These are phyloP conservation scores for Papilio helenus DNA, from an alignment of 1,140 invertebrate genomes.

Conservation along the genomic window DNA sequence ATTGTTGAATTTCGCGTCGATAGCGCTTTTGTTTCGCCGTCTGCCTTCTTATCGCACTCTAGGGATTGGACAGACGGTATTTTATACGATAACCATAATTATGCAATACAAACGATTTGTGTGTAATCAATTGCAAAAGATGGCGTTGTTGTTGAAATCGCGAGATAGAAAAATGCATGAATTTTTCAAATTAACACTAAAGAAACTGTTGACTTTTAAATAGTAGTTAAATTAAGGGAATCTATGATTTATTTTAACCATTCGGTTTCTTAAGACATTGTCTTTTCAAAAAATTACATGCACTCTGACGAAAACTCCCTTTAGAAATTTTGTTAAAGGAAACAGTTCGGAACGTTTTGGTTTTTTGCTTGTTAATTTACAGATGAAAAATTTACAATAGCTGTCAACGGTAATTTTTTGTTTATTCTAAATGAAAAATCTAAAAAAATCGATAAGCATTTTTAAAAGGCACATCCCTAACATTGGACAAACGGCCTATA, in stretches of 20 bases:
- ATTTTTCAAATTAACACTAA: background rate
- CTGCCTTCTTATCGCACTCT: constrained; percentile 71
- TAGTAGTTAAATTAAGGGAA: no score
- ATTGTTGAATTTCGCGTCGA: constrained; percentile 78
- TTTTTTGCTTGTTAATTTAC: no score
- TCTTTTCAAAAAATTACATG: no score
- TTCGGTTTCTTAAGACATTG: background rate
- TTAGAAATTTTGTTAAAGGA: no score
- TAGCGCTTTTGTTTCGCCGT: constrained; percentile 79
- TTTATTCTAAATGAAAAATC: no score
- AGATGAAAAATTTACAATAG: no score
- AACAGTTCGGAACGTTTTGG: no score
- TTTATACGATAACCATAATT: constrained; percentile 27
- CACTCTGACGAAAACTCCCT: no score
- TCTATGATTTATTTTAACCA: no score
- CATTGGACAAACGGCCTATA: constrained; percentile 55
- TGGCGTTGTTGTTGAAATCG: background rate
- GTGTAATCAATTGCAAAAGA: background rate
- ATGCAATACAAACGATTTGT: background rate
- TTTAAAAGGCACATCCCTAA: constrained; percentile 46
- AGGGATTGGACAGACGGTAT: constrained; percentile 56
- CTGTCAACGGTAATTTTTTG: no score
- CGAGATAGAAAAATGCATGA: background rate
- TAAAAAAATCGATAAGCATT: background rate
- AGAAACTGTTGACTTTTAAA: background rate